Base-by-base conservation (phyloP, 2,888 invertebrate genomes). In the Dusona sp. region DNA sequence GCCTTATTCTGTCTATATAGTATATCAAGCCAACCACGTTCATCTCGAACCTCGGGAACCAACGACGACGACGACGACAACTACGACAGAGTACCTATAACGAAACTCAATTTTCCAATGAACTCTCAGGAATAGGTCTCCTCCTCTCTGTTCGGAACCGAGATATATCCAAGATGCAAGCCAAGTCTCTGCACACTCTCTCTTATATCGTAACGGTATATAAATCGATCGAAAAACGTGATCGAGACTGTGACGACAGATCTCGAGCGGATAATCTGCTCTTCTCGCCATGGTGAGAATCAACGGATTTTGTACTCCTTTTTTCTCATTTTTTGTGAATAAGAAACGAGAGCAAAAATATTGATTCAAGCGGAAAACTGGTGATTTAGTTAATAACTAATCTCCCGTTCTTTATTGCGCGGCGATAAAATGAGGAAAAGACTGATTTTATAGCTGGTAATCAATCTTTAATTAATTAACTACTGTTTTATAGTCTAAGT, bases 31-130 rank as follows among this genome's bases (percentile, higher is more conserved):
- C 82, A 85, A 68, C 85, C 45, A 42, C 73, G 54, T 83, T 86
- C 80, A 67, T 64, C 83, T 83, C 57, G 65, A 65, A 54, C 38
- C 16, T 65, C 48, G 48, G 48, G 57, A 74, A 84, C 25, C 70
- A 19, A 54, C 79, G 79, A 65, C 57, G 79, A 79, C 70, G n/a
- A 65, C 78, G 78, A 61, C 64, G 73, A 57, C 61, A n/a, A 33
- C 65, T 65, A 70, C 42, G 65, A 45, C 78, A 64, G 29, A 68
- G 61, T 68, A 77, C 64, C 61, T 80, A 68, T 80, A 68, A 80
- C 78, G 83, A 83, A 86, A 84, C 81, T 81, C 86, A 84, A 83
- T 84, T 86, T 84, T 86, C 86, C 83, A 86, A 84, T 83, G 83
- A 78, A 84, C 83, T 81, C 54, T 61, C 73, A 45, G 33, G 64